Base-by-base conservation (phyloP, 2,888 invertebrate genomes). In the Eilema griseolum region DNA sequence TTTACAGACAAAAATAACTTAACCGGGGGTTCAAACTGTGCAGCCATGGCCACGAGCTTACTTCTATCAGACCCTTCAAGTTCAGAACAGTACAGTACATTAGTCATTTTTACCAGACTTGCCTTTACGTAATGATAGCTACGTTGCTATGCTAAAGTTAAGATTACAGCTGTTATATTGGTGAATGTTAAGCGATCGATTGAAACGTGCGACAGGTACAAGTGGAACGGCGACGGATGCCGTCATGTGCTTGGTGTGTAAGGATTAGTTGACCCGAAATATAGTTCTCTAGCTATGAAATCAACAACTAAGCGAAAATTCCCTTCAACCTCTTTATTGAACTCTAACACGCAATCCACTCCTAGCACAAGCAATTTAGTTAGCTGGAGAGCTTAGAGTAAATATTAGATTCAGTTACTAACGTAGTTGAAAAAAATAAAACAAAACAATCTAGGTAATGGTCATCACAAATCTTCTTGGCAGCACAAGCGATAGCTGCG, bases 71-170 rank as follows among this genome's bases (percentile, higher is more conserved):
- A 26, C 59, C 59, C 59, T 26, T 59, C 26, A 16, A 26, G 14
- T 59, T 24, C 26, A 16, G 23, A 52, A 28, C 7, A 28, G 46
- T 61, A 31, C n/a, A n/a, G 12, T 56, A 52, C 14, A 31, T 56
- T 56, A 65, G 64, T 65, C 64, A 56, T 52, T n/a, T 56, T 28
- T 65, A 65, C 14, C 64, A 65, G 64, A 65, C 64, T 65, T 56
- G 56, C 3, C 20, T 56, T 52, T 8, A 65, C 56, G 16, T 65
- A 52, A 56, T 56, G 52, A 31, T 65, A 64, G 16, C 24, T n/a
- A n/a, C n/a, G n/a, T n/a, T n/a, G n/a, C n/a, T n/a, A n/a, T n/a
- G n/a, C n/a, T 61, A 23, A 37, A 61, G 23, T 37, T 37, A 26
- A 24, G 14, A 62, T 16, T 62, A 62, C 12, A 41, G 1, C 10